Conservation (phyloP, 2,888 invertebrate species). For the Craniophora ligustri region DNA sequence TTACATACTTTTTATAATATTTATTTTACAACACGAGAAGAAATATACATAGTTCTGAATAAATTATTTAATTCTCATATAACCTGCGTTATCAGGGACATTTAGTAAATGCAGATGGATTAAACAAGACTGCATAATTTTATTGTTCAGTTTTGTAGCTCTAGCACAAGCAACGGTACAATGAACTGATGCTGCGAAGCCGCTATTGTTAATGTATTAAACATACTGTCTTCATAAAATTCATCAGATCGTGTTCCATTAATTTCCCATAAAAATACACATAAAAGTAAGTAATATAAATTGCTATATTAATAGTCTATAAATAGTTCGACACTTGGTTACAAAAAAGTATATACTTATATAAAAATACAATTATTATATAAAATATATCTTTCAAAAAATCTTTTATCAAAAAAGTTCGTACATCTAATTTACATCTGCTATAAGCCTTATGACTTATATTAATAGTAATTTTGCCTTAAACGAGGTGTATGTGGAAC, state of each 20-base stretch:
- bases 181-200: constrained; percentile 55
- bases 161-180: constrained; percentile 59
- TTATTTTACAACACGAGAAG: background rate
- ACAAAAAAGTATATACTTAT: background rate
- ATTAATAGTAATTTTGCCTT: too few relatives aligned
- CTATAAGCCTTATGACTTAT: too few relatives aligned
- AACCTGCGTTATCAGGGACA: background rate
- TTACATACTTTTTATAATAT: background rate
- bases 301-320: background rate
- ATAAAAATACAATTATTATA: too few relatives aligned
- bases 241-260: constrained; percentile 52
- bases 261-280: background rate
- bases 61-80: background rate
- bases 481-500: too few relatives aligned
- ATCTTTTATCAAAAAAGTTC: too few relatives aligned
- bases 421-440: too few relatives aligned
- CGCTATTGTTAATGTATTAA: constrained; percentile 69
- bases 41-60: background rate
- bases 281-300: too few relatives aligned
- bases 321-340: background rate
- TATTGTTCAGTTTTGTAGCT: constrained; percentile 46
- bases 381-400: too few relatives aligned
- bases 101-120: background rate
- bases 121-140: background rate
- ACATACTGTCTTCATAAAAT: constrained; percentile 65